A percentile compares a stretch with the other conserved stretches of the same genome.
Evolutionary conservation across 2,888 invertebrate species (phyloP).

Genomic region (Priapulus caudatus): DNA sequence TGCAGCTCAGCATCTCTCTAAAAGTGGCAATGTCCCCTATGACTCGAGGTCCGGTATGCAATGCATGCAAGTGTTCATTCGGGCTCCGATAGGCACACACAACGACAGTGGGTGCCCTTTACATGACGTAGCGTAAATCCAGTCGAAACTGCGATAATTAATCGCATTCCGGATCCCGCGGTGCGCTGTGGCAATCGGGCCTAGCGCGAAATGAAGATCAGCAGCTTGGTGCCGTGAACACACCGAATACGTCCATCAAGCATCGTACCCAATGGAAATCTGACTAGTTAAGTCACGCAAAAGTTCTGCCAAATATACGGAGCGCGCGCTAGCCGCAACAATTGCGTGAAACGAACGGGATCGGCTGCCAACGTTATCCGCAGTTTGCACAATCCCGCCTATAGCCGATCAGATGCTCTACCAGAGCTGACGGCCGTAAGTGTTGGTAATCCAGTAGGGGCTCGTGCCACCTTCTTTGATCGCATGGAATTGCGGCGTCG

Average conservation of each 20-base stretch:
- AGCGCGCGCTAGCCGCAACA: too few species aligned
- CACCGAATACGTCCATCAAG: constrained; percentile 31
- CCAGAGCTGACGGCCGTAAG: constrained; percentile 12
- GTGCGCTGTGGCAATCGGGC: constrained; percentile 28
- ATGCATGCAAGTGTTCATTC: too few species aligned
- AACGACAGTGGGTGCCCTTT: too few species aligned
- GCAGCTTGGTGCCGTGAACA: constrained; percentile 26
- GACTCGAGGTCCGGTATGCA: too few species aligned
- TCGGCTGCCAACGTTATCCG: constrained; percentile 14
- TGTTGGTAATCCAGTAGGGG: constrained; percentile 11
- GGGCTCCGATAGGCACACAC: too few species aligned
- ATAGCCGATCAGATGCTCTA: constrained; percentile 36
- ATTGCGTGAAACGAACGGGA: constrained; percentile 15
- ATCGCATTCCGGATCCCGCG: constrained; percentile 31
- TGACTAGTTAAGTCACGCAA: too few species aligned
- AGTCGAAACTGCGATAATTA: too few species aligned
- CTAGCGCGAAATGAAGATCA: constrained; percentile 31
- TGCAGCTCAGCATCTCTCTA: too few species aligned
- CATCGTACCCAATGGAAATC: constrained; percentile 16
- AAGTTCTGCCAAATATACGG: constrained; percentile 28
- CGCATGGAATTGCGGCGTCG: not conserved
- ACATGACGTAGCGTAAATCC: too few species aligned
- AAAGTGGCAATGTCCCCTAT: too few species aligned
- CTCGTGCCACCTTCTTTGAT: constrained; percentile 7
- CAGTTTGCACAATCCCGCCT: constrained; percentile 19